Conservation (phyloP, 2,888 invertebrate species). For the Odontomyia ornata region DNA sequence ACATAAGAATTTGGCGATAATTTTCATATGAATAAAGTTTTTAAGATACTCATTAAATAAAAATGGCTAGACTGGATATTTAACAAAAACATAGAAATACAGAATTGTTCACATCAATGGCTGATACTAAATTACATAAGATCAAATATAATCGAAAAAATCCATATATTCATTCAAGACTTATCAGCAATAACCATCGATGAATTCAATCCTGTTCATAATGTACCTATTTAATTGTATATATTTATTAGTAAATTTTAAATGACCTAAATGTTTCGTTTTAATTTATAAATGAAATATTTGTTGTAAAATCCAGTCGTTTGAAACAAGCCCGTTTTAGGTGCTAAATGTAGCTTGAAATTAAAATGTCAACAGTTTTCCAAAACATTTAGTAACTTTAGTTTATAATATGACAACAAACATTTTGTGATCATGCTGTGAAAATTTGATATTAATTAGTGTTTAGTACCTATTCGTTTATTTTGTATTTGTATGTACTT, state of each 20-base stretch:
- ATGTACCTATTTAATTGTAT: constrained; percentile 24
- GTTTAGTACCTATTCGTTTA: not conserved
- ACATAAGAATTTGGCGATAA: not conserved
- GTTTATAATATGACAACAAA: constrained; percentile 4
- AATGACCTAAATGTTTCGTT: not conserved
- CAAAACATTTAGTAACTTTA: constrained; percentile 12
- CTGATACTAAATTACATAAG: not conserved
- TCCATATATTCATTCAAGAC: too few species aligned
- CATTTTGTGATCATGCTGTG: constrained; percentile 39
- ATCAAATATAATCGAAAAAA: not conserved
- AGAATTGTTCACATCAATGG: not conserved
- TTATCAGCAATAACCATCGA: not conserved
- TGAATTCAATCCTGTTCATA: not conserved
- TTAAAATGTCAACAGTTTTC: constrained; percentile 17
- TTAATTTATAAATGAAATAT: constrained; percentile 5
- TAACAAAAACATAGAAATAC: not conserved
- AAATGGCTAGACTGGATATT: not conserved
- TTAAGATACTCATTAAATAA: not conserved
- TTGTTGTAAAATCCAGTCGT: constrained; percentile 19
- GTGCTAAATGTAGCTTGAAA: constrained; percentile 41
- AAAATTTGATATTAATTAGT: constrained; percentile 34
- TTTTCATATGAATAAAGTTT: not conserved
- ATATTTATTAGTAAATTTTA: constrained; percentile 10
- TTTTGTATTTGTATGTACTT: not conserved
- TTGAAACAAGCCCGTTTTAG: constrained; percentile 44